These are phyloP conservation scores for Atopsyche davidsoni DNA, from an alignment of 1,140 invertebrate species.

Conservation along the genomic window DNA sequence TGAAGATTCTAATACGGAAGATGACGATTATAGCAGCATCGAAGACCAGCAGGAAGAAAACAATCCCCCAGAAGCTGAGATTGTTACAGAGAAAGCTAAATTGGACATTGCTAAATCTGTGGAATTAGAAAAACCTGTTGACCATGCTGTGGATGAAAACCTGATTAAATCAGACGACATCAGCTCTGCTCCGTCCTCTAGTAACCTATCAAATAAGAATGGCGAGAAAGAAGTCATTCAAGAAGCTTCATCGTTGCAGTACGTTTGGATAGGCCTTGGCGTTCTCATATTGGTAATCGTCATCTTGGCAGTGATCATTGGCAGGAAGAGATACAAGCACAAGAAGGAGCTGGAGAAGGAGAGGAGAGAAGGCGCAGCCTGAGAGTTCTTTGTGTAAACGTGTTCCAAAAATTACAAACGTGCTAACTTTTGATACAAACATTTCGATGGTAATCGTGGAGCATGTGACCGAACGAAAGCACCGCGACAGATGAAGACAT, in stretches of 20 bases:
- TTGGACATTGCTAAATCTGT: background rate
- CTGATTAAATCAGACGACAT: slow-evolving; percentile 12
- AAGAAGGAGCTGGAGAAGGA: slow-evolving; percentile 29
- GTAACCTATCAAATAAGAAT: slow-evolving; percentile 13
- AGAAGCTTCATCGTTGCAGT: slow-evolving; percentile 12
- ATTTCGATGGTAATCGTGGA: no score
- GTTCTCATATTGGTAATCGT: slow-evolving; percentile 21
- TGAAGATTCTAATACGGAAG: slow-evolving; percentile 3
- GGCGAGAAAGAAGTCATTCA: slow-evolving; percentile 2
- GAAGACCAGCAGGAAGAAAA: slow-evolving; percentile 22
- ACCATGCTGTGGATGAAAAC: background rate
- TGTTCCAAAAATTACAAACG: no score
- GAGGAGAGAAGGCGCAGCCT: slow-evolving; percentile 24
- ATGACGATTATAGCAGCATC: slow-evolving; percentile 5
- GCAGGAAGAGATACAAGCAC: slow-evolving; percentile 29
- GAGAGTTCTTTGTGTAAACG: slow-evolving; percentile 24
- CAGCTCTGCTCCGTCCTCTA: slow-evolving; percentile 23
- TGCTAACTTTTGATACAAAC: no score
- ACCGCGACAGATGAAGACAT: no score
- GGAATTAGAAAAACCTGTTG: background rate
- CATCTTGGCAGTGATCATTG: slow-evolving; percentile 22
- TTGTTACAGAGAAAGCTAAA: slow-evolving; percentile 11
- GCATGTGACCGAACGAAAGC: no score
- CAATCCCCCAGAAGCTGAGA: slow-evolving; percentile 15
- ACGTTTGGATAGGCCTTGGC: slow-evolving; percentile 26